Percentiles rank a stretch among this genome's conserved stretches.
These are phyloP conservation scores for Archaeoteleia sp. DNA, from an alignment of 2,888 invertebrate species.

Conservation along the genomic window DNA sequence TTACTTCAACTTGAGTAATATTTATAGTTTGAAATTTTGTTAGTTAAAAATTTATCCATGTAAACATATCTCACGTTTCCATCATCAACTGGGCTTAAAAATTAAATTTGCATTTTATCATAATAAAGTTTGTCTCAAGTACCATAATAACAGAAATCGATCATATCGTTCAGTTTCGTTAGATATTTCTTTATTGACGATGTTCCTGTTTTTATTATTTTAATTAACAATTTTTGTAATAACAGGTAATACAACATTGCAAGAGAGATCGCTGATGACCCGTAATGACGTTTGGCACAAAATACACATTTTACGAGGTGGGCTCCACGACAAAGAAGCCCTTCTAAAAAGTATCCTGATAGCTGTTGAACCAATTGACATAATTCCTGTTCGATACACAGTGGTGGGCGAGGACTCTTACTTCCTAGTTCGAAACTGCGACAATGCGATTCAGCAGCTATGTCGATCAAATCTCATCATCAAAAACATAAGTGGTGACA, in stretches of 20 bases:
- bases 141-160: too few species aligned
- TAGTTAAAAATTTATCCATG: too few species aligned
- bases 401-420: constrained; percentile 67
- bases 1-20: too few species aligned
- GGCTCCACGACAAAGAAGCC: constrained; percentile 67
- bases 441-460: constrained; percentile 75
- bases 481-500: constrained; percentile 60
- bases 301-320: constrained; percentile 66
- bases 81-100: too few species aligned
- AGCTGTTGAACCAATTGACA: constrained; percentile 75
- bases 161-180: too few species aligned
- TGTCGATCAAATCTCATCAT: constrained; percentile 75
- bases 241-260: constrained; percentile 60
- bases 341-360: constrained; percentile 74
- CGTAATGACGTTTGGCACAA: constrained; percentile 70
- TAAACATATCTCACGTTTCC: too few species aligned
- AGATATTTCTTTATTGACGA: too few species aligned
- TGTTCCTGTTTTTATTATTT: too few species aligned
- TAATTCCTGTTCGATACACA: constrained; percentile 76
- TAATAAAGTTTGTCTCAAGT: too few species aligned
- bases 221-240: too few species aligned
- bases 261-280: constrained; percentile 67
- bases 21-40: too few species aligned
- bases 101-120: too few species aligned
- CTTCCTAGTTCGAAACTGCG: constrained; percentile 76